phyloP scores from a whole-genome alignment of 2,888 invertebrate genomes.

The Meliscaeva auricollis region DNA sequence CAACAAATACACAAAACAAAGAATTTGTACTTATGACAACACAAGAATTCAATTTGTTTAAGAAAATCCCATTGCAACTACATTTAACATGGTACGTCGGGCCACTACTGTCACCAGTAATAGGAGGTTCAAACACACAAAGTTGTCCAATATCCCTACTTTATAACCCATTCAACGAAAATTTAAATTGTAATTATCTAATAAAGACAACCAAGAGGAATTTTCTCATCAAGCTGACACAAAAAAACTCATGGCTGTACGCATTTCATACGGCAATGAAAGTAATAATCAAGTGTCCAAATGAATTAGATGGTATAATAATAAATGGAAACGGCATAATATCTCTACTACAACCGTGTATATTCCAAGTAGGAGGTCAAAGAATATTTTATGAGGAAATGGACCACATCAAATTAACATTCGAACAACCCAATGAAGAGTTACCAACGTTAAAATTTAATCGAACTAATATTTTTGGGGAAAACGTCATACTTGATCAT shows the following conservation, averaged over 20 bases:
- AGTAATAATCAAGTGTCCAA: background rate
- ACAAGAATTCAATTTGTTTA: background rate
- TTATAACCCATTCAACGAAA: background rate
- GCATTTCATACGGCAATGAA: background rate
- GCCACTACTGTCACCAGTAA: background rate
- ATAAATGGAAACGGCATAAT: background rate
- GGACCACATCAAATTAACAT: constrained; percentile 1
- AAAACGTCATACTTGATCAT: too few relatives aligned
- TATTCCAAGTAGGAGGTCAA: background rate
- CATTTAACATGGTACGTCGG: background rate
- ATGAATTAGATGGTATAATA: background rate
- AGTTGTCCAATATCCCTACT: background rate
- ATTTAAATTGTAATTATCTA: background rate
- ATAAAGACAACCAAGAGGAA: background rate
- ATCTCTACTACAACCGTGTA: background rate
- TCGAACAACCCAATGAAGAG: background rate
- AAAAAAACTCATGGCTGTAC: background rate
- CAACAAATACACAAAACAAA: background rate
- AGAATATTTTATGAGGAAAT: background rate
- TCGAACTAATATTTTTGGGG: too few relatives aligned
- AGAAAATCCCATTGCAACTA: background rate
- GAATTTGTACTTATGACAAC: background rate
- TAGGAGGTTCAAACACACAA: background rate
- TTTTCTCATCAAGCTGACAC: background rate
- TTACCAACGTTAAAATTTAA: too few relatives aligned